These are phyloP conservation scores for Salarias fasciatus DNA, from an alignment of 2,797 vertebrate species.

Conservation along the genomic window DNA sequence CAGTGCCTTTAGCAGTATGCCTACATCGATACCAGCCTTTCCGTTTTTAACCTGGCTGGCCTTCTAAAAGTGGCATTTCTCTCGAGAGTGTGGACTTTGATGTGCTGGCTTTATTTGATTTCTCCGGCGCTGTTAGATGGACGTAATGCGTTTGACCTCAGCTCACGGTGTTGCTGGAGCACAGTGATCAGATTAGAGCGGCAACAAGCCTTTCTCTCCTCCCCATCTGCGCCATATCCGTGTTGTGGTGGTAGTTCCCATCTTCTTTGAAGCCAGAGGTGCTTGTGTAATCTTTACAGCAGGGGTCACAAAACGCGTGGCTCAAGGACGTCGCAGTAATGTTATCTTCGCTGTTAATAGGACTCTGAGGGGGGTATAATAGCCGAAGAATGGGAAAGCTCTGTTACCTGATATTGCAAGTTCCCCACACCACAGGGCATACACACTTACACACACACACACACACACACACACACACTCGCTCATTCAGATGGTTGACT, in stretches of 20 bases:
- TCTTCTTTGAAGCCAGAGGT: conserved; percentile 60
- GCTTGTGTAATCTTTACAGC: conserved; percentile 73
- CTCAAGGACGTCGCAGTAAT: conserved; percentile 80
- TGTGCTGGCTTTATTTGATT: conserved; percentile 13
- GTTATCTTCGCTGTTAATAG: conserved; percentile 79
- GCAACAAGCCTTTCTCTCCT: conserved; percentile 32
- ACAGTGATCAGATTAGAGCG: conserved; percentile 26
- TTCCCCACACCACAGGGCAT: conserved; percentile 26
- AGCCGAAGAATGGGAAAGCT: conserved; percentile 39
- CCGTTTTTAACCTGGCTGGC: background rate
- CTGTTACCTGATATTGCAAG: conserved; percentile 49
- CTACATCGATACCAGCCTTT: background rate
- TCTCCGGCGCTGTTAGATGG: conserved; percentile 5
- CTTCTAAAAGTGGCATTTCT: background rate
- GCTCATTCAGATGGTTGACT: conserved; percentile 1
- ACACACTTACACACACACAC: conserved; percentile 9
- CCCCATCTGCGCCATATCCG: background rate
- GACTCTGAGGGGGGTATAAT: conserved; percentile 54
- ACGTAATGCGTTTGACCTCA: conserved; percentile 23
- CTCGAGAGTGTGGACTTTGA: background rate
- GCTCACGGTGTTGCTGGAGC: conserved; percentile 10
- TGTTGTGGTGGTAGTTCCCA: conserved; percentile 22
- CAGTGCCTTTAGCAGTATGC: background rate
- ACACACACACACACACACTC: conserved; percentile 1
- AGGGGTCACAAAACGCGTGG: conserved; percentile 62